A percentile compares a stretch with the other conserved stretches of the same genome.
Conservation (phyloP, 2,797 vertebrate genomes). For the Neopelma chrysocephalum region DNA sequence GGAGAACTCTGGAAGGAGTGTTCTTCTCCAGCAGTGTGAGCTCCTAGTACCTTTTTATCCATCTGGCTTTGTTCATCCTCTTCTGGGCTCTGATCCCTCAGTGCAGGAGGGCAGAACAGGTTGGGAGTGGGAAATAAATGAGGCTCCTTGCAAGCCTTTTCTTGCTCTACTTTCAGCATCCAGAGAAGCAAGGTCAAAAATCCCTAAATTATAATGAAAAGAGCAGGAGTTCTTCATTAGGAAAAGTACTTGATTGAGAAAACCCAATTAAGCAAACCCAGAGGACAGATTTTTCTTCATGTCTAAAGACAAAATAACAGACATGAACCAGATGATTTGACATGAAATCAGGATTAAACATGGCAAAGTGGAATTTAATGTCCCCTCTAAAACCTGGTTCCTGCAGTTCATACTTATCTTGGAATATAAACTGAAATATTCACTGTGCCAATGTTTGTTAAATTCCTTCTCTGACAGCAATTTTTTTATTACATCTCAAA, state of each 20-base stretch:
- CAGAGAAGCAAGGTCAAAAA: not conserved
- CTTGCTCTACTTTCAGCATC: not conserved
- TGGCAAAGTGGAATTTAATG: not conserved
- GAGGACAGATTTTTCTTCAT: not conserved
- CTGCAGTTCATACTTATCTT: not conserved
- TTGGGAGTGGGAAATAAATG: not conserved
- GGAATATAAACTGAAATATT: not conserved
- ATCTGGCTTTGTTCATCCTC: not conserved
- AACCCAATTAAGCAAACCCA: not conserved
- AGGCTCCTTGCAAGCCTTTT: not conserved
- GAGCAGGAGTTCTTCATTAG: not conserved
- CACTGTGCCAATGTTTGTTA: not conserved
- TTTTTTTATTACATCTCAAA: not conserved
- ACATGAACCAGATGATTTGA: not conserved
- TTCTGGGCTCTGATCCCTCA: not conserved
- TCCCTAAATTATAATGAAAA: not conserved
- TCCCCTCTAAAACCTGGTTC: not conserved
- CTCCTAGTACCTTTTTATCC: not conserved
- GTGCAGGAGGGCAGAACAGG: not conserved
- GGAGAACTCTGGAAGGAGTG: not conserved
- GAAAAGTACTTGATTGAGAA: not conserved
- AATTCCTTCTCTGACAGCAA: not conserved
- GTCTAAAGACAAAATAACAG: not conserved
- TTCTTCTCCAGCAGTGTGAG: not conserved
- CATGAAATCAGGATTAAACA: not conserved